Percentiles rank a stretch among this genome's conserved stretches.
These are phyloP conservation scores for Megalopta genalis DNA, from an alignment of 1,140 invertebrate species.

Conservation along the genomic window DNA sequence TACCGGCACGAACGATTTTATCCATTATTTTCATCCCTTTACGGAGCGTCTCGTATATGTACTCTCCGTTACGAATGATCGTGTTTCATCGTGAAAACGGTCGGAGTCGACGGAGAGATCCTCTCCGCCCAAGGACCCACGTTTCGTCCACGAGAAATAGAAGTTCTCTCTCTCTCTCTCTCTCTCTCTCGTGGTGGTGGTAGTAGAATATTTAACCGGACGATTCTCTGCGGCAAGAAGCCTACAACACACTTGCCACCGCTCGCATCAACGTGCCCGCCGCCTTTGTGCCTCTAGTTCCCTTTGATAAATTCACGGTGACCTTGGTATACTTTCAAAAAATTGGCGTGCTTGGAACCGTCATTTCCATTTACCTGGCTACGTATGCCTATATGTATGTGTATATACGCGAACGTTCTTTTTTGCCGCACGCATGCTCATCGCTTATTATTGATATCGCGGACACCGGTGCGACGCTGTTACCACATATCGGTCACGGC, in stretches of 20 bases:
- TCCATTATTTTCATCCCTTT: too few species aligned
- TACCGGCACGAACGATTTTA: too few species aligned
- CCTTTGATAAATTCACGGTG: constrained; percentile 26
- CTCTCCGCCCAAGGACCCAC: too few species aligned
- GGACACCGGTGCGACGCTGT: constrained; percentile 41
- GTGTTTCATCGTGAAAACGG: too few species aligned
- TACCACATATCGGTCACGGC: constrained; percentile 50
- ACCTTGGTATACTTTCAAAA: constrained; percentile 42
- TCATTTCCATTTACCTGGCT: constrained; percentile 29
- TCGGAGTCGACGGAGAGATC: background rate
- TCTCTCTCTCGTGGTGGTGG: too few species aligned
- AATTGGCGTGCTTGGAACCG: constrained; percentile 13
- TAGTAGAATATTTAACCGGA: background rate
- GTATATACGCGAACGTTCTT: constrained; percentile 34
- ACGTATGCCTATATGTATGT: background rate
- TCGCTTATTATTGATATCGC: constrained; percentile 49
- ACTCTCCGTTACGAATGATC: too few species aligned
- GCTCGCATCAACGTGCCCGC: background rate
- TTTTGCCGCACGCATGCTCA: constrained; percentile 46
- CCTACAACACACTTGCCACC: background rate
- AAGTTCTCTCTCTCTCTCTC: background rate
- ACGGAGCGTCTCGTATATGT: too few species aligned
- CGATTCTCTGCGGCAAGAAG: background rate
- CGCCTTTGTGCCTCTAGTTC: background rate
- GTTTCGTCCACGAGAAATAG: background rate